Evolutionary conservation across 2,888 invertebrate species (phyloP).

Genomic region (Agrochola lota): DNA sequence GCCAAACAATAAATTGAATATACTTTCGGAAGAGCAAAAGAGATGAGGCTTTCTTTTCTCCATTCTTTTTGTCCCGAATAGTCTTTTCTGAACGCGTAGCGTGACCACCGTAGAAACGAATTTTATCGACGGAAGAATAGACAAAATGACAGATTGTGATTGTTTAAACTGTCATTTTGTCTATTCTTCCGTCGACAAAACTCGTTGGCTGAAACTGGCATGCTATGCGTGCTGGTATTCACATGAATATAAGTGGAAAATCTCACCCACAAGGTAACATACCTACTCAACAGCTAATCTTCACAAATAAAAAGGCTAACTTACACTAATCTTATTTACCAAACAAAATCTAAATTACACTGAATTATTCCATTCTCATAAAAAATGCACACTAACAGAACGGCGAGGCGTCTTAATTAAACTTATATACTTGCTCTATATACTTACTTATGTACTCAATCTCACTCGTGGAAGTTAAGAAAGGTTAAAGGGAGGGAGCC

Average conservation of each 20-base stretch:
- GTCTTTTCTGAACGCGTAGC: no score
- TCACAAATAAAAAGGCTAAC: conserved; percentile 20
- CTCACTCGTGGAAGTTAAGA: conserved; percentile 88
- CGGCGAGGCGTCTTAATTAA: conserved; percentile 86
- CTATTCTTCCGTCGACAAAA: no score
- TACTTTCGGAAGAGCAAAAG: no score
- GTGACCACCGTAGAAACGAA: no score
- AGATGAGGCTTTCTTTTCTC: no score
- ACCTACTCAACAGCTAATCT: neutral
- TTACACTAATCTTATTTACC: conserved; percentile 55
- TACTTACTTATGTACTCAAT: conserved; percentile 88
- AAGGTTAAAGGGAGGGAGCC: conserved; percentile 82
- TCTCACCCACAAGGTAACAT: neutral
- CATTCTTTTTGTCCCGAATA: neutral
- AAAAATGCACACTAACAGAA: conserved; percentile 86
- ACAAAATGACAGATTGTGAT: no score
- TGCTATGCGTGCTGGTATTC: neutral
- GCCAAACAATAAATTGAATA: no score
- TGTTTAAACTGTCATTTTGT: no score
- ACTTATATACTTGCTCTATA: conserved; percentile 83
- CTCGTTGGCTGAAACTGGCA: no score
- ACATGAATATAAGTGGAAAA: neutral
- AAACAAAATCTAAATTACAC: conserved; percentile 77
- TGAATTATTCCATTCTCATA: conserved; percentile 83
- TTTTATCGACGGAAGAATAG: no score